Evolutionary conservation across 2,888 invertebrate species (phyloP), one percentile per base, ranked within the genome.

Genomic region (Melitaea athalia): DNA sequence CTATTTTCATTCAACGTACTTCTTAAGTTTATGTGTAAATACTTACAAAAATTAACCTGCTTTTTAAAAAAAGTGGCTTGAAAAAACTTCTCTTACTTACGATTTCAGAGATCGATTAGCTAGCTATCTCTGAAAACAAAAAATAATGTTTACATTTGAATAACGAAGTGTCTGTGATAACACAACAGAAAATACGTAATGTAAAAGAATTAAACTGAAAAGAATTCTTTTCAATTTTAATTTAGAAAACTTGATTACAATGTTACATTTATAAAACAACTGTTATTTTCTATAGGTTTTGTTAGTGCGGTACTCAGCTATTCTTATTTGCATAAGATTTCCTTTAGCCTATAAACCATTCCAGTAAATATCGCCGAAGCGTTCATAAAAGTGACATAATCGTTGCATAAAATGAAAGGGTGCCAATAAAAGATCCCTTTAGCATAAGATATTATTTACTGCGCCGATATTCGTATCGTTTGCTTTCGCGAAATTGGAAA

Each of bases 311-410:
- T 61, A 61, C 55, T 61, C 60, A 45, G 65, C 63, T 10, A 59
- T 71, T 65, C 60, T 63, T 71, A 74, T 74, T 73, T 73, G 66
- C 68, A 69, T 68, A 69, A 65, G 50, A 65, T 65, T 62, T 63
- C 86, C 86, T 83, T 84, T 85, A 85, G 81, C 81, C 85, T 82
- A 87, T 87, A 87, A 88, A 85, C 62, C 85, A 84, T 82, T 79
- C 43, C 57, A 62, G 62, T 68, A 72, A 72, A 72, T 72, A 73
- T 68, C 77, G 64, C 81, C 76, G 79, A 78, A 85, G 79, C 79
- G 80, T 76, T 82, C 87, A 85, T 91, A 91, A 91, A 91, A 88
- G 82, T 87, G 87, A 87, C 85, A 88, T 89, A 89, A 90, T 88
- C 87, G 85, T 80, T 79, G 82, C 82, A 88, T 89, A 88, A 88